Evolutionary conservation across 2,888 invertebrate species (phyloP).

Genomic region (Drosophila hamatofila): DNA sequence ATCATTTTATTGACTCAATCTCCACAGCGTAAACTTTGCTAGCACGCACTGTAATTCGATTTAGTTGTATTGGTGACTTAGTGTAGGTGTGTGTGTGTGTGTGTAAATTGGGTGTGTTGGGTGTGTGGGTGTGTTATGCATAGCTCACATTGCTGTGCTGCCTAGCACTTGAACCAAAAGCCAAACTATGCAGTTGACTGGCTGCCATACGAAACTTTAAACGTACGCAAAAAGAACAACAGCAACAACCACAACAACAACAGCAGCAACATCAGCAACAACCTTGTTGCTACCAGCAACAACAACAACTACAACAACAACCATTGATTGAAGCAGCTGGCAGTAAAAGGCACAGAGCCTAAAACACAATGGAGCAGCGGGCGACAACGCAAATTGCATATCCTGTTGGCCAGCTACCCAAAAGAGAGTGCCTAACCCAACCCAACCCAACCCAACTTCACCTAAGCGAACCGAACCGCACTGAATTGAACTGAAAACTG

Average conservation of each 20-base stretch:
- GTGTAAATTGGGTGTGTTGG: slow-evolving; percentile 13
- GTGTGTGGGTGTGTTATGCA: slow-evolving; percentile 53
- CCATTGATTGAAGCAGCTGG: slow-evolving; percentile 41
- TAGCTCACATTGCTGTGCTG: slow-evolving; percentile 48
- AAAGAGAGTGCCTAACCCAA: background rate
- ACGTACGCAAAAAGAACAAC: slow-evolving; percentile 46
- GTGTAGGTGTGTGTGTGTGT: slow-evolving; percentile 9
- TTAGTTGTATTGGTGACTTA: slow-evolving; percentile 44
- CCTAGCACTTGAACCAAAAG: slow-evolving; percentile 60
- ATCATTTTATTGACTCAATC: slow-evolving; percentile 81
- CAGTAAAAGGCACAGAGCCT: slow-evolving; percentile 42
- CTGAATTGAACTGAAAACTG: slow-evolving; percentile 11
- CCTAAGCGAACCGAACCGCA: slow-evolving; percentile 20
- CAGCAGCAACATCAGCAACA: slow-evolving; percentile 17
- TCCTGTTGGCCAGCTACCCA: slow-evolving; percentile 41
- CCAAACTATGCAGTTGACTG: slow-evolving; percentile 75
- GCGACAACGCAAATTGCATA: slow-evolving; percentile 70
- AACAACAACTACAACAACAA: slow-evolving; percentile 31
- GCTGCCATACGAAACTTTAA: slow-evolving; percentile 64
- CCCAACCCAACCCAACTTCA: slow-evolving; percentile 8
- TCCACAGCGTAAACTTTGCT: slow-evolving; percentile 69
- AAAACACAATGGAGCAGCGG: slow-evolving; percentile 42
- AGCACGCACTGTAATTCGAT: slow-evolving; percentile 69
- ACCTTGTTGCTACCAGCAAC: slow-evolving; percentile 23
- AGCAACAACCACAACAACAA: slow-evolving; percentile 28